Conservation (phyloP, 2,888 invertebrate species). For the Zootermopsis nevadensis region DNA sequence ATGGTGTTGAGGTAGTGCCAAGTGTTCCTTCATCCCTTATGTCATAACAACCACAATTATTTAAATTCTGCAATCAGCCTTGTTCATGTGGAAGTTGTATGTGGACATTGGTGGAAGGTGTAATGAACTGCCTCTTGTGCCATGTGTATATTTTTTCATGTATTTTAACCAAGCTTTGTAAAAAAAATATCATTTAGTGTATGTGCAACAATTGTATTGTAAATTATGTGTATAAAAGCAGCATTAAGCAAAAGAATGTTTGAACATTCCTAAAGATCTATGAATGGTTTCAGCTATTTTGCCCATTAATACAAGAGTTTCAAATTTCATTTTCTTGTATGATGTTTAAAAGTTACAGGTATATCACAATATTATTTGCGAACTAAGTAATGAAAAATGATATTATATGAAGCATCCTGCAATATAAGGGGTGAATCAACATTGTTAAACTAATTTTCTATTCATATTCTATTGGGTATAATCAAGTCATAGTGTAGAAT, state of each 20-base stretch:
- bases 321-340: too few species aligned
- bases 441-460: too few species aligned
- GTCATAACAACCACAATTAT: not conserved
- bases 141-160: slow-evolving; percentile 39
- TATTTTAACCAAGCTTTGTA: slow-evolving; percentile 27
- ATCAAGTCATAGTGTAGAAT: too few species aligned
- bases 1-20: slow-evolving; percentile 37
- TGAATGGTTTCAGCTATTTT: not conserved
- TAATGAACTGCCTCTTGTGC: slow-evolving; percentile 39
- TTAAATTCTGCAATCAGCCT: slow-evolving; percentile 4
- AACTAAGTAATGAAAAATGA: too few species aligned
- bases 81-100: slow-evolving; percentile 16
- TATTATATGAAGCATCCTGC: too few species aligned
- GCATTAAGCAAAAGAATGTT: not conserved
- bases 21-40: slow-evolving; percentile 39
- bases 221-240: slow-evolving; percentile 31
- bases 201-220: slow-evolving; percentile 16
- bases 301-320: too few species aligned
- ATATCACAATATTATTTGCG: too few species aligned
- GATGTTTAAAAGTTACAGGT: too few species aligned
- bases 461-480: too few species aligned
- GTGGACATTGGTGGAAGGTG: slow-evolving; percentile 2
- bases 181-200: slow-evolving; percentile 21
- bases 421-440: too few species aligned
- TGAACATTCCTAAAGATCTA: not conserved